phyloP scores from a whole-genome alignment of 2,113 vertebrate species.

The Oxyruncus cristatus region DNA sequence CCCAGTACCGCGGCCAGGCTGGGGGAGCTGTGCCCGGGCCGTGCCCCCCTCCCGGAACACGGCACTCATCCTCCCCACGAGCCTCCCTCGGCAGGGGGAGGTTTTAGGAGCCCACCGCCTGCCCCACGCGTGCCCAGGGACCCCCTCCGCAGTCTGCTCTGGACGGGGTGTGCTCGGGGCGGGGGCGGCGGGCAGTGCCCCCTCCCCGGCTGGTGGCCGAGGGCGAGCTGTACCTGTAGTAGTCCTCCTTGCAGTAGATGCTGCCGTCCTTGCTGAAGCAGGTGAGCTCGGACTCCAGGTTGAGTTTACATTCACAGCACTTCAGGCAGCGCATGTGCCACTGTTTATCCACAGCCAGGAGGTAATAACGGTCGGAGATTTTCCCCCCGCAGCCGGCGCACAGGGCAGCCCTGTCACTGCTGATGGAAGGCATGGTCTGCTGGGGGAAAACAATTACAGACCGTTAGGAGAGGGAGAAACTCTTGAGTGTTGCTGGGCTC shows the following conservation, averaged over 20 bases:
- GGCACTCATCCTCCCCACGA: background rate
- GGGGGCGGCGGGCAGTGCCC: background rate
- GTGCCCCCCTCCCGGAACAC: background rate
- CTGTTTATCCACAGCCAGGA: conserved; percentile 98
- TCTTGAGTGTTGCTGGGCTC: background rate
- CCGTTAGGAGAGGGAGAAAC: conserved; percentile 45
- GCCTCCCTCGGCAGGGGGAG: background rate
- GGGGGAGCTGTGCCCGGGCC: background rate
- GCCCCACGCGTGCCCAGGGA: background rate
- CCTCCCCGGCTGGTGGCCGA: background rate
- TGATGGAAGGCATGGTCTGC: conserved; percentile 92
- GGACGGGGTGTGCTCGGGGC: background rate
- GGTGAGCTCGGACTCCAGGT: conserved; percentile 98
- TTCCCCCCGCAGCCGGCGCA: conserved; percentile 96
- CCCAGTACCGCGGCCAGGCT: background rate
- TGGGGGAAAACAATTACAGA: conserved; percentile 54
- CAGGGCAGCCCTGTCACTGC: conserved; percentile 89
- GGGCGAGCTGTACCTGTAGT: conserved; percentile 86
- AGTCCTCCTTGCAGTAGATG: conserved; percentile 99
- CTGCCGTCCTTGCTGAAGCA: conserved; percentile 99
- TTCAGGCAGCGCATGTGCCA: conserved; percentile 99
- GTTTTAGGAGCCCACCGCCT: background rate
- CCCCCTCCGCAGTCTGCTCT: background rate
- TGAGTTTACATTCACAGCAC: conserved; percentile 97
- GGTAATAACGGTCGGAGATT: conserved; percentile 97